Conservation (phyloP, 2,888 invertebrate species). For the Coenonympha glycerion region DNA sequence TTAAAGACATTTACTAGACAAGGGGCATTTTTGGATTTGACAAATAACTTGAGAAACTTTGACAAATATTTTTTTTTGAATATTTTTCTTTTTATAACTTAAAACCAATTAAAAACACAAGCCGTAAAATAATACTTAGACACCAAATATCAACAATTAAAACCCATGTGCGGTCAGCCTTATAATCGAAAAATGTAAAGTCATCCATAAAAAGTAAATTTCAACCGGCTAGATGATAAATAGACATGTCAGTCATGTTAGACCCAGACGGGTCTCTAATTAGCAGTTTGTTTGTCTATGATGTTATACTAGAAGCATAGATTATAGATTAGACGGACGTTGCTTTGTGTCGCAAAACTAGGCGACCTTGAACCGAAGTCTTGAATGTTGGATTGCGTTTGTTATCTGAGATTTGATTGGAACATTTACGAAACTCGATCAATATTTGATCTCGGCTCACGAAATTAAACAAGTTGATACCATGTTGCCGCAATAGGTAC, state of each 20-base stretch:
- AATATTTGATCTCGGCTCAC: constrained; percentile 18
- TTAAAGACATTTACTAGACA: no score
- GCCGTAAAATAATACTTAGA: no score
- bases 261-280: constrained; percentile 1
- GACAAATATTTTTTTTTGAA: no score
- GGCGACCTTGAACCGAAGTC: constrained; percentile 21
- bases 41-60: no score
- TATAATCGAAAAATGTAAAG: constrained; percentile 1
- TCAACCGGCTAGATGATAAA: constrained; percentile 5
- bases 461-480: not conserved
- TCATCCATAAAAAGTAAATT: constrained; percentile 9
- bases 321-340: not conserved
- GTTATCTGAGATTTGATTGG: constrained; percentile 8
- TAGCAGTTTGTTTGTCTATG: constrained; percentile 1
- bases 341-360: constrained; percentile 14
- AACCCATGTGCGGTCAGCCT: not conserved
- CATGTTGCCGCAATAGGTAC: no score
- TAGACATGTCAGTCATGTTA: not conserved
- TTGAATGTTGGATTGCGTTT: constrained; percentile 13
- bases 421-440: constrained; percentile 9
- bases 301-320: constrained; percentile 1
- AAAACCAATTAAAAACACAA: no score
- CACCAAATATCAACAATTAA: no score
- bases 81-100: no score
- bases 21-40: no score